A percentile compares a stretch with the other conserved stretches of the same genome.
These are phyloP conservation scores for Sphyrna mokarran DNA, from an alignment of 2,113 vertebrate species.

Conservation along the genomic window DNA sequence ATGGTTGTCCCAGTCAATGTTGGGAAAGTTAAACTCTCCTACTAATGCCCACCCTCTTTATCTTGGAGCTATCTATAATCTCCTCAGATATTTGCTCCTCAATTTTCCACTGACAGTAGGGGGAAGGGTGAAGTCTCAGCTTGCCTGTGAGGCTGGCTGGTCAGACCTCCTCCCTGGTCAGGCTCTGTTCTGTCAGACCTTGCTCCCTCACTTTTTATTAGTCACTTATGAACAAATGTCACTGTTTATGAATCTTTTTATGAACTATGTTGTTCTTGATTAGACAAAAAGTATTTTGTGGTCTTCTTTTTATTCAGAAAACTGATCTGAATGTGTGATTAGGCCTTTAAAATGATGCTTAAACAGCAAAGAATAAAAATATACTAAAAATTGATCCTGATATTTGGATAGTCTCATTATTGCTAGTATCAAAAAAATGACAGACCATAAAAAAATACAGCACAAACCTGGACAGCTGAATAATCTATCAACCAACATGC, in stretches of 20 bases:
- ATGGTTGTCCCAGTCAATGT: too few relatives aligned
- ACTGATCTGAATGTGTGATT: neutral
- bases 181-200: too few relatives aligned
- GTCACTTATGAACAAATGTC: neutral
- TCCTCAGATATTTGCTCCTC: too few relatives aligned
- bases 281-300: neutral
- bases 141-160: too few relatives aligned
- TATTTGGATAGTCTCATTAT: neutral
- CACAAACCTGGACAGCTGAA: neutral
- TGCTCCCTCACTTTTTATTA: neutral
- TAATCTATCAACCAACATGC: neutral
- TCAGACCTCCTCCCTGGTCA: too few relatives aligned
- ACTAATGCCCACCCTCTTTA: too few relatives aligned
- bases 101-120: too few relatives aligned
- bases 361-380: neutral
- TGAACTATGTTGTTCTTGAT: neutral
- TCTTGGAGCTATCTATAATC: too few relatives aligned
- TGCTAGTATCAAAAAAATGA: neutral
- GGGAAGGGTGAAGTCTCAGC: too few relatives aligned
- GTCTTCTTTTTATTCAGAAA: neutral
- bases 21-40: too few relatives aligned
- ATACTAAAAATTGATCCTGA: neutral
- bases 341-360: neutral
- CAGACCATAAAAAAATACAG: conserved; percentile 2
- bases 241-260: neutral